Conservation (phyloP, 2,888 invertebrate genomes). For the Amblyteles armatorius region DNA sequence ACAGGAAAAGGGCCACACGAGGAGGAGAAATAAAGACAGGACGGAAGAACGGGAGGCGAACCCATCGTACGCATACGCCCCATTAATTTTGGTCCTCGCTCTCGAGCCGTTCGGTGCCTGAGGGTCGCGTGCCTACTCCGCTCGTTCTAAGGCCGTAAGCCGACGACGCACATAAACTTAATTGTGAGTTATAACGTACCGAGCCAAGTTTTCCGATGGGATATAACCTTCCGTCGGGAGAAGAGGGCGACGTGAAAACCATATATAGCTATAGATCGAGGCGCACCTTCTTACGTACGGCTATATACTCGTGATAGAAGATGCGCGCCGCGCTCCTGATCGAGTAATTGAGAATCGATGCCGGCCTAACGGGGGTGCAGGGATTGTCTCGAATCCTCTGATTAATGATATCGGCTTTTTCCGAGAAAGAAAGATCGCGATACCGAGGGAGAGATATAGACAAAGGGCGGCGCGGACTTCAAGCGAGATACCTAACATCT, state of each 20-base stretch:
- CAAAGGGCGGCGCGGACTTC: background rate
- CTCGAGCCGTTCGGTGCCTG: constrained; percentile 45
- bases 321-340: constrained; percentile 45
- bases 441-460: constrained; percentile 3
- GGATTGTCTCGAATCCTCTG: constrained; percentile 59
- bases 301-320: constrained; percentile 4
- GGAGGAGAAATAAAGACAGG: constrained; percentile 24
- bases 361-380: constrained; percentile 35
- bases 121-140: constrained; percentile 17
- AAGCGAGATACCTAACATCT: background rate
- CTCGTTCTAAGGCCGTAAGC: constrained; percentile 52
- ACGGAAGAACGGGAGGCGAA: constrained; percentile 28
- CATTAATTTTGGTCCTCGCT: constrained; percentile 53
- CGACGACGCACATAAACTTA: constrained; percentile 67
- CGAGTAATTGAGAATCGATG: constrained; percentile 67
- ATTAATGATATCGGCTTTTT: constrained; percentile 64
- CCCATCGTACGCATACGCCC: constrained; percentile 57
- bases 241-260: constrained; percentile 18
- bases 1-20: background rate
- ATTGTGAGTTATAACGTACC: constrained; percentile 66
- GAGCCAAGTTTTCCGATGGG: constrained; percentile 61
- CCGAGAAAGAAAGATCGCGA: constrained; percentile 42
- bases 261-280: background rate
- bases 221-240: constrained; percentile 25
- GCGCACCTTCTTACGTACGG: background rate